These are phyloP conservation scores for Hozukius guyotensis DNA, from an alignment of 2,797 vertebrate genomes.

Conservation along the genomic window DNA sequence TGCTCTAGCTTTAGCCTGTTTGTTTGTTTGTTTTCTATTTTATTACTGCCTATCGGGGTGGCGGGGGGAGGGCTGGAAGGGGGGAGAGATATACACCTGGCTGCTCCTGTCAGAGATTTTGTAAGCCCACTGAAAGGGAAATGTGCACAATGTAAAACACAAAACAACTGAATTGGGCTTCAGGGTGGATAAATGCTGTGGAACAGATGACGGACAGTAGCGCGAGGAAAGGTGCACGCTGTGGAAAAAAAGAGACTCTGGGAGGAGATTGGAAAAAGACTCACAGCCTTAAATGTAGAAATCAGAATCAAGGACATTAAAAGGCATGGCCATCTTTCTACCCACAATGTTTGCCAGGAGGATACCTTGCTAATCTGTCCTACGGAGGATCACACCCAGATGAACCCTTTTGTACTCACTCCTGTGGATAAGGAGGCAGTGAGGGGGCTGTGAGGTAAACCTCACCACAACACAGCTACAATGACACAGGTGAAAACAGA, in stretches of 20 bases:
- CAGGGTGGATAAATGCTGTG: slow-evolving; percentile 12
- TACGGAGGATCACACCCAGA: slow-evolving; percentile 44
- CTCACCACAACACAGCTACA: slow-evolving; percentile 30
- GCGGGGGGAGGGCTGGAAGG: slow-evolving; percentile 28
- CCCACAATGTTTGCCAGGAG: slow-evolving; percentile 37
- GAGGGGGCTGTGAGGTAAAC: slow-evolving; percentile 32
- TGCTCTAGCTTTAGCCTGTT: slow-evolving; percentile 72
- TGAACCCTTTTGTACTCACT: slow-evolving; percentile 65
- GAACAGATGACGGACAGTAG: slow-evolving; percentile 26
- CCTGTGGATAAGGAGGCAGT: slow-evolving; percentile 43
- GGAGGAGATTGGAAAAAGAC: slow-evolving; percentile 45
- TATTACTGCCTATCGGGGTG: slow-evolving; percentile 55
- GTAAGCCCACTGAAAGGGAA: slow-evolving; percentile 52
- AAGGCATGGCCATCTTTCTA: slow-evolving; percentile 49
- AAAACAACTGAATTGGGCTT: slow-evolving; percentile 10
- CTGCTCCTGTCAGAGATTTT: slow-evolving; percentile 54
- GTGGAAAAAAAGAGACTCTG: slow-evolving; percentile 20
- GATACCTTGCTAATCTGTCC: slow-evolving; percentile 45
- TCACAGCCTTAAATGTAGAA: slow-evolving; percentile 66
- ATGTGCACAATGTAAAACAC: slow-evolving; percentile 72
- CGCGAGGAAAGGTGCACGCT: neutral
- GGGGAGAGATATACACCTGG: slow-evolving; percentile 16
- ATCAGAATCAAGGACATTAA: slow-evolving; percentile 33
- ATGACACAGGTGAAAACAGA: slow-evolving; percentile 22
- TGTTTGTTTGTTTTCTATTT: slow-evolving; percentile 61